phyloP scores from a whole-genome alignment of 2,888 invertebrate genomes.

The Dolichopus griseipennis region DNA sequence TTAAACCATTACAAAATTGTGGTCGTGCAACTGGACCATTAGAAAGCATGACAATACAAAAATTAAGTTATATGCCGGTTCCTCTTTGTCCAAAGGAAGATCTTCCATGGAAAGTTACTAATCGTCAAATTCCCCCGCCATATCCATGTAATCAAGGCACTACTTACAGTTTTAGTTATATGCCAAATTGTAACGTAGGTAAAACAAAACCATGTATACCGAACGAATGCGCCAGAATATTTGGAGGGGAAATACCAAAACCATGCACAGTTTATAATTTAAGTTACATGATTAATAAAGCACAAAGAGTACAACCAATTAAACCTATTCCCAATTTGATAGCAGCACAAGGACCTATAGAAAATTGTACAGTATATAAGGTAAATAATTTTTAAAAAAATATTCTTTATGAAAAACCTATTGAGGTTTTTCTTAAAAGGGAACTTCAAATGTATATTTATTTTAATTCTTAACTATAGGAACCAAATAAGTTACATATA shows the following conservation, averaged over 20 bases:
- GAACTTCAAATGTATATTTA: too few relatives aligned
- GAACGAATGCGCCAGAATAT: conserved; percentile 28
- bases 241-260: conserved; percentile 32
- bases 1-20: conserved; percentile 29
- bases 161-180: conserved; percentile 39
- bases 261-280: conserved; percentile 37
- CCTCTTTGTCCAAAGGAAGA: conserved; percentile 39
- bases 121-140: conserved; percentile 33
- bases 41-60: conserved; percentile 45
- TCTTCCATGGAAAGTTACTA: conserved; percentile 36
- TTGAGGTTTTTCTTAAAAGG: too few relatives aligned
- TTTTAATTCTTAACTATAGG: too few relatives aligned
- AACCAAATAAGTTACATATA: too few relatives aligned
- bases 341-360: conserved; percentile 31
- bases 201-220: conserved; percentile 28
- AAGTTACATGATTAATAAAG: conserved; percentile 35
- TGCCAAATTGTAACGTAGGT: conserved; percentile 34
- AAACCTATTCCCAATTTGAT: conserved; percentile 31
- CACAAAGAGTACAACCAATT: conserved; percentile 28
- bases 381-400: conserved; percentile 20
- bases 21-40: conserved; percentile 31
- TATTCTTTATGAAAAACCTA: too few relatives aligned
- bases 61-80: conserved; percentile 48
- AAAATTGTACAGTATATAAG: conserved; percentile 39
- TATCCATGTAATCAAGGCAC: conserved; percentile 30